phyloP scores from a whole-genome alignment of 2,113 vertebrate species.

The Labrus mixtus region DNA sequence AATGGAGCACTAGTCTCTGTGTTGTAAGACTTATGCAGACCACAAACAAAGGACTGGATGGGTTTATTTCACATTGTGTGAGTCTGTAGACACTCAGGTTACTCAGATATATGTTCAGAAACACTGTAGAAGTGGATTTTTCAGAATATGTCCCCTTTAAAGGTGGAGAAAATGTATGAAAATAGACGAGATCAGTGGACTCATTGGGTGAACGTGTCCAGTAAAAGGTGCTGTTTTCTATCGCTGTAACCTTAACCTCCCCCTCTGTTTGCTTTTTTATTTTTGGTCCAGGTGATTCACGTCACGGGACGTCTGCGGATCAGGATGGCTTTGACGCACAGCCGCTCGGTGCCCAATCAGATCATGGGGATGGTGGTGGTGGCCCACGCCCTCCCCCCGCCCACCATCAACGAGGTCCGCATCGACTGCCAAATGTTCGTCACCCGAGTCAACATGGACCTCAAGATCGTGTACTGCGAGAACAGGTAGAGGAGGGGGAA shows the following conservation, averaged over 20 bases:
- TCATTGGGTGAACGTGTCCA: no score
- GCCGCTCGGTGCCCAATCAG: slow-evolving; percentile 93
- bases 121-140: no score
- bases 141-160: no score
- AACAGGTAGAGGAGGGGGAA: slow-evolving; percentile 87
- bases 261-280: neutral
- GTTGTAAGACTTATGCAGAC: no score
- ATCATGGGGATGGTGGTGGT: slow-evolving; percentile 98
- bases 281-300: slow-evolving; percentile 93
- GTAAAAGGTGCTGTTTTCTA: no score
- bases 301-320: slow-evolving; percentile 95
- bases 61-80: no score
- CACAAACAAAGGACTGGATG: no score
- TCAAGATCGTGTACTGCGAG: slow-evolving; percentile 99
- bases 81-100: no score
- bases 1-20: no score
- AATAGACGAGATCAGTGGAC: no score
- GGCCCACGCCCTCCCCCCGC: slow-evolving; percentile 96
- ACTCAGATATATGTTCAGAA: no score
- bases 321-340: slow-evolving; percentile 93
- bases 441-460: slow-evolving; percentile 99
- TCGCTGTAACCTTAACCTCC: neutral
- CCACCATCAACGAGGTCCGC: slow-evolving; percentile 99
- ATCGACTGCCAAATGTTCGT: slow-evolving; percentile 99
- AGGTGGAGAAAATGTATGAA: no score